A percentile compares a stretch with the other conserved stretches of the same genome.
phyloP scores from a whole-genome alignment of 1,140 invertebrate genomes.

The Trachelipus rathkii region DNA sequence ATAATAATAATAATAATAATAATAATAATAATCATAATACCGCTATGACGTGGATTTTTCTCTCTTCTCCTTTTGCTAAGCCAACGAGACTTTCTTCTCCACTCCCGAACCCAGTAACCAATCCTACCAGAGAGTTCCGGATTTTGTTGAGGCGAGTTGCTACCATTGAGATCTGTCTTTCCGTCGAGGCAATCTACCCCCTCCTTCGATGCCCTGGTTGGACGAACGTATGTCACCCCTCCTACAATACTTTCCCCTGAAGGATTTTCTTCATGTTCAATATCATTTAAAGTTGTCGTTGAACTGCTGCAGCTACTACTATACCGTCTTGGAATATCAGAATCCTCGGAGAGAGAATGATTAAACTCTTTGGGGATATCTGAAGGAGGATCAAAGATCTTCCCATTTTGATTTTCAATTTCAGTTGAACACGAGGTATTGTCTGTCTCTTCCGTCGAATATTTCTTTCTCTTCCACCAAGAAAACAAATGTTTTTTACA shows the following conservation, averaged over 20 bases:
- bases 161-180: neutral
- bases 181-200: neutral
- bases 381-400: too few species aligned
- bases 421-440: too few species aligned
- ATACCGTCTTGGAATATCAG: neutral
- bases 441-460: too few species aligned
- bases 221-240: neutral
- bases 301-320: neutral
- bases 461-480: too few species aligned
- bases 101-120: neutral
- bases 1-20: too few species aligned
- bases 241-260: neutral
- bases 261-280: neutral
- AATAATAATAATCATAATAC: neutral
- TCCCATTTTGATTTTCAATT: too few species aligned
- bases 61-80: neutral
- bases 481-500: too few species aligned
- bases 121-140: neutral
- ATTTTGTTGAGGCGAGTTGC: neutral
- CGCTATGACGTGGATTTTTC: neutral
- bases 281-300: neutral
- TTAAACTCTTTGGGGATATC: too few species aligned
- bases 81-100: neutral
- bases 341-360: neutral
- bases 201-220: neutral